Evolutionary conservation across 2,113 vertebrate genomes (phyloP), one percentile per base, ranked within the genome.

Genomic region (Phrynosoma blainvillii): DNA sequence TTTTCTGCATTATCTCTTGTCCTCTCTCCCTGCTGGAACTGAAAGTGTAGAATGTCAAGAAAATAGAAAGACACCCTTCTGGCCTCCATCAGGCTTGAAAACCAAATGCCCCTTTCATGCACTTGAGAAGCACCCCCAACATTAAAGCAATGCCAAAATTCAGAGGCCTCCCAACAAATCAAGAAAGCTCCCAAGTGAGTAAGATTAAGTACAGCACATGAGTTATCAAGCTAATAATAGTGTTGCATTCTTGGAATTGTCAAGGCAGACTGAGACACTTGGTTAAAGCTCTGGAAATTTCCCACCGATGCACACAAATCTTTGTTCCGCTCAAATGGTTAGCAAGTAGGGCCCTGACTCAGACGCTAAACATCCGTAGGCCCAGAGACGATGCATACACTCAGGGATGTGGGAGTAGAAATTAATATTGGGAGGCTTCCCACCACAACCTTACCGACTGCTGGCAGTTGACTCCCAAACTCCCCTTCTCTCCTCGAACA

Each of bases 381-480:
- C 30, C n/a, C 47, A 40, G 54, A 59, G 0, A 0, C 4, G 7
- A 52, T 30, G 36, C 7, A 62, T 4, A 0, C 7, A 2, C 18
- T 12, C 54, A 23, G n/a, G 32, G 42, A 21, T 7, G 52, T 36
- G 10, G 12, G 25, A 65, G 27, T 5, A 23, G 27, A 20, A 40
- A 40, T 20, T n/a, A 21, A 4, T 9, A 54, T 40, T 54, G 5
- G 73, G 54, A 88, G 59, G 40, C 42, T 10, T 0, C 42, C n/a
- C 23, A 9, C 8, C 65, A 79, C 66, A 68, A 21, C 87, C 98
- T 98, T 88, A 99, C 99, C 54, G 99, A 98, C 88, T 97, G 98
- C 96, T 99, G 98, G 88, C 99, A 99, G 86, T 94, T 97, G 80
- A 94, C 93, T 1, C 98, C 98, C 0, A 99, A 92, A 21, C 95